These are phyloP conservation scores for Arenaria interpres DNA, from an alignment of 2,113 vertebrate genomes.

Conservation along the genomic window DNA sequence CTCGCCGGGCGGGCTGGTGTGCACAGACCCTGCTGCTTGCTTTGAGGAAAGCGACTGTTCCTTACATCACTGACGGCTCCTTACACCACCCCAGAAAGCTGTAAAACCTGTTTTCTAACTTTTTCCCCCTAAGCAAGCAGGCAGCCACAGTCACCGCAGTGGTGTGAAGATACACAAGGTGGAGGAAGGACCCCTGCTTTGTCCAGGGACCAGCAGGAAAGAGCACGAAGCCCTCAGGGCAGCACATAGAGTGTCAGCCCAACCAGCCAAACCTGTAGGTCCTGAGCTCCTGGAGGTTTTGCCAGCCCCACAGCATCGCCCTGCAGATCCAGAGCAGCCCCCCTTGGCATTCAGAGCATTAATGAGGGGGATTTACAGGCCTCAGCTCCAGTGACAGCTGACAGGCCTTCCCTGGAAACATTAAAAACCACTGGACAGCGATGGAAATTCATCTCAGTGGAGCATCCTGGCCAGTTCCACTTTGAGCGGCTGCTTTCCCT, in stretches of 20 bases:
- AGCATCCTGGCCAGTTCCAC: background rate
- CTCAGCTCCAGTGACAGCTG: background rate
- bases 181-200: accelerated
- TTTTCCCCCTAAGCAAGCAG: background rate
- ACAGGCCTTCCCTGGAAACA: too few relatives aligned
- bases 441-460: background rate
- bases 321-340: background rate
- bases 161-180: background rate
- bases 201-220: background rate
- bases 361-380: background rate
- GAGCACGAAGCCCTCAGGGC: too few relatives aligned
- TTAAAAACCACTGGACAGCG: accelerated
- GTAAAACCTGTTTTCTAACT: background rate
- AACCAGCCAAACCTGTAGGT: background rate
- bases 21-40: accelerated
- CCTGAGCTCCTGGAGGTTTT: background rate
- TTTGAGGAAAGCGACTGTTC: background rate
- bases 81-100: background rate
- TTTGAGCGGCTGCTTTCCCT: background rate
- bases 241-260: accelerated
- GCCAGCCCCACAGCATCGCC: background rate
- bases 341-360: background rate
- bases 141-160: accelerated
- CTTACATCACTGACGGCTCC: accelerated
- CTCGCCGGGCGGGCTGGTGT: background rate